A percentile compares a stretch with the other conserved stretches of the same genome.
phyloP scores from a whole-genome alignment of 2,888 invertebrate genomes.

The Cotesia congregata region DNA sequence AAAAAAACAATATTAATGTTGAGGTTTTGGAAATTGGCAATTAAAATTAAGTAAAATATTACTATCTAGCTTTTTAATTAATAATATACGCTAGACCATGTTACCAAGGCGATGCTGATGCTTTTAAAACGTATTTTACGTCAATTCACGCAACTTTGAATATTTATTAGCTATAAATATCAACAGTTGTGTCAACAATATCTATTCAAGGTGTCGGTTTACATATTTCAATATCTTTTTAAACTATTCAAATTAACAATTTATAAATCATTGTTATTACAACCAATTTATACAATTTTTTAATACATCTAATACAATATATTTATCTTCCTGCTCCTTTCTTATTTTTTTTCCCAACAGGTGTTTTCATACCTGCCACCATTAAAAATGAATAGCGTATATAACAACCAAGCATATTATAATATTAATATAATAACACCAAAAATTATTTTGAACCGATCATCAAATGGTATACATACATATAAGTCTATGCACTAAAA shows the following conservation, averaged over 20 bases:
- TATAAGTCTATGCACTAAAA: constrained; percentile 68
- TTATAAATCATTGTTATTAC: constrained; percentile 5
- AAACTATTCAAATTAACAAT: constrained; percentile 13
- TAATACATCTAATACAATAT: constrained; percentile 25
- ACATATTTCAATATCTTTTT: constrained; percentile 27
- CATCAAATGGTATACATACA: constrained; percentile 43
- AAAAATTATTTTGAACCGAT: constrained; percentile 43
- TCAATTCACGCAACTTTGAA: constrained; percentile 9
- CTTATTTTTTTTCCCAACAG: neutral
- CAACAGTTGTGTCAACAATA: constrained; percentile 44
- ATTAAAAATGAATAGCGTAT: neutral
- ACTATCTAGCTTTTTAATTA: constrained; percentile 2
- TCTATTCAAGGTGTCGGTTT: constrained; percentile 24
- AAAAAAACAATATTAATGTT: neutral
- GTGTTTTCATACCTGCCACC: neutral
- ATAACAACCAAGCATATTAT: constrained; percentile 31
- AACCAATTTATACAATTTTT: constrained; percentile 22
- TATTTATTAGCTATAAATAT: constrained; percentile 40
- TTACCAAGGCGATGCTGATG: constrained; percentile 17
- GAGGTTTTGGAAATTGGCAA: neutral
- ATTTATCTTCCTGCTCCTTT: neutral
- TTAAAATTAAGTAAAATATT: neutral
- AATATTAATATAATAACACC: constrained; percentile 32
- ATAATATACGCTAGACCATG: constrained; percentile 20
- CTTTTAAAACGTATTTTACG: constrained; percentile 8